A percentile compares a stretch with the other conserved stretches of the same genome.
These are phyloP conservation scores for Neosalanx taihuensis DNA, from an alignment of 2,797 vertebrate species.

Conservation along the genomic window DNA sequence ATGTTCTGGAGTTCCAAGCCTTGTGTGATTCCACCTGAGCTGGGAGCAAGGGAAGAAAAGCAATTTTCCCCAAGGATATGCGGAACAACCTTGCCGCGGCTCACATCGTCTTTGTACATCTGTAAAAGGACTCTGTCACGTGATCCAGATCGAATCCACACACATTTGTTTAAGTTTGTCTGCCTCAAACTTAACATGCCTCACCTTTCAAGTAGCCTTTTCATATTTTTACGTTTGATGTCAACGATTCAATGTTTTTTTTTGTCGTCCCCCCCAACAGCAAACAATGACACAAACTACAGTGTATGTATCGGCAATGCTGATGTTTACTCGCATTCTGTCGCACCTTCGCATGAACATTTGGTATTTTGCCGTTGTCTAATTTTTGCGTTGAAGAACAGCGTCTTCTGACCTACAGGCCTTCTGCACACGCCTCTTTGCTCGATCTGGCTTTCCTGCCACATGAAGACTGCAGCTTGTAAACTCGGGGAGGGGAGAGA, in stretches of 20 bases:
- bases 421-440: conserved; percentile 46
- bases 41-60: conserved; percentile 43
- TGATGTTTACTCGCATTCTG: no score
- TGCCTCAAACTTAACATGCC: no score
- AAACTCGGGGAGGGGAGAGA: conserved; percentile 56
- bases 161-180: no score
- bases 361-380: conserved; percentile 32
- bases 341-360: conserved; percentile 30
- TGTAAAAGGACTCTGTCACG: conserved; percentile 54
- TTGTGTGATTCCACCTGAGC: conserved; percentile 66
- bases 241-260: neutral
- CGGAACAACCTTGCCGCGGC: conserved; percentile 60
- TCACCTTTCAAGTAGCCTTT: no score
- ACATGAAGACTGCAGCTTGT: conserved; percentile 55
- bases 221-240: neutral
- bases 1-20: conserved; percentile 58
- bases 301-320: no score
- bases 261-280: neutral
- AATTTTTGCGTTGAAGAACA: conserved; percentile 38
- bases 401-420: conserved; percentile 42
- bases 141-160: neutral
- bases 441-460: conserved; percentile 59
- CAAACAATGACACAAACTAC: neutral
- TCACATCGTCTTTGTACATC: conserved; percentile 55
- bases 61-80: conserved; percentile 67